Base-by-base conservation (phyloP, 2,113 vertebrate genomes). In the Hylia prasina region DNA sequence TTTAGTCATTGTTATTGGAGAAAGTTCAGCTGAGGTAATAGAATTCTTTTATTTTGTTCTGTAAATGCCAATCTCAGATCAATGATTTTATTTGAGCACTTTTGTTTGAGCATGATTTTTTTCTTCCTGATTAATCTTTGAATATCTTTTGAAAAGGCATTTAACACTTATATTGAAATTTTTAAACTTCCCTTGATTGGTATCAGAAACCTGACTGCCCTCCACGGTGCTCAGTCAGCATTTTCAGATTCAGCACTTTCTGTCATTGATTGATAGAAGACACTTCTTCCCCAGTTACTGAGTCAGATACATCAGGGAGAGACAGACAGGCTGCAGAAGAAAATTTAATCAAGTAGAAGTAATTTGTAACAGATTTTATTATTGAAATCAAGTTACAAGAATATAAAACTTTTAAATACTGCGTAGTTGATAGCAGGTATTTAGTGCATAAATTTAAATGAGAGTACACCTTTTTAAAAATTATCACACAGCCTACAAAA, bases 251-350 rank as follows among this genome's bases (percentile, higher is more conserved):
- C 94, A 96, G 96, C 94, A 97, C 75, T 98, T 98, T 96, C 66
- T 91, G 92, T 93, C 95, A 98, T 98, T 97, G 98, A 98, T 98
- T 98, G 98, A 95, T 97, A 98, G 93, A 81, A 28, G 93, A 98
- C 76, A 98, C 97, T 97, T 94, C 90, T 96, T 96, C 94, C 56
- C 73, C 93, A 84, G 89, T 50, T 92, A 97, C 95, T 82, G 40
- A 96, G 71, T 93, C 94, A 96, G 97, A 97, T 82, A 56, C 77
- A 96, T 69, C 93, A 96, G 76, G 50, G 71, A 89, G 86, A 97
- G 97, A 98, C 97, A 97, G 84, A 71, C 66, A 27, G 82, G 82
- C 97, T 97, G 81, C 53, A 82, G 30, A 31, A 87, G 84, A 93
- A 95, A 94, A 84, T 85, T 87, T 83, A 95, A 90, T 91, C 69